These are phyloP conservation scores for Prunella fulvescens DNA, from an alignment of 2,113 vertebrate genomes.

Conservation along the genomic window DNA sequence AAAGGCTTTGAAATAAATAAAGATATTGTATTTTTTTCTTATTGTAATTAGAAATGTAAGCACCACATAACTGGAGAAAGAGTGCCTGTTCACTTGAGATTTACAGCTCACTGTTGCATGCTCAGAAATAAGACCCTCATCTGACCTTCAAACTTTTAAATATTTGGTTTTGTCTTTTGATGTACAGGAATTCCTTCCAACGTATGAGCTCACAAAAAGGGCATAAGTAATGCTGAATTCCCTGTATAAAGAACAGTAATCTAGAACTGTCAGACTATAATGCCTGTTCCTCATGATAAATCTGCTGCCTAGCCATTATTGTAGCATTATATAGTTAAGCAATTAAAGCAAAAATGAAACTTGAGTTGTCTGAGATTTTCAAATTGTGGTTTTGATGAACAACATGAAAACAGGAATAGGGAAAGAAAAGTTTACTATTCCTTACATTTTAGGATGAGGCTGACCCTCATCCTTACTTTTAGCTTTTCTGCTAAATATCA, in stretches of 20 bases:
- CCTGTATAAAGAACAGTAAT: background rate
- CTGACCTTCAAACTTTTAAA: background rate
- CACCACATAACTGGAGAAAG: background rate
- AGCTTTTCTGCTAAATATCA: background rate
- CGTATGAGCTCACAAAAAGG: background rate
- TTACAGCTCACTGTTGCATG: background rate
- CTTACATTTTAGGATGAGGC: background rate
- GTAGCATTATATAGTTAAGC: background rate
- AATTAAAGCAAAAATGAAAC: background rate
- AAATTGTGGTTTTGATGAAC: background rate
- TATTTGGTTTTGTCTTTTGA: slow-evolving; percentile 9
- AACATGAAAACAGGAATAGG: background rate
- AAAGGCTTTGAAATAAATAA: background rate
- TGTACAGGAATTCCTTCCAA: background rate
- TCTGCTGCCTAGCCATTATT: background rate
- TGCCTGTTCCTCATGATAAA: background rate
- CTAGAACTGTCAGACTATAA: background rate
- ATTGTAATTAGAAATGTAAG: background rate
- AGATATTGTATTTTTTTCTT: background rate
- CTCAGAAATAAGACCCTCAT: background rate
- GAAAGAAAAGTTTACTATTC: background rate
- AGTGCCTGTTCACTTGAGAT: background rate
- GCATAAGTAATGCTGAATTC: background rate
- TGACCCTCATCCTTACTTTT: background rate
- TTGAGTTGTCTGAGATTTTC: background rate